Base-by-base conservation (phyloP, 23 tunicate species). In the Ascidia mentula region DNA sequence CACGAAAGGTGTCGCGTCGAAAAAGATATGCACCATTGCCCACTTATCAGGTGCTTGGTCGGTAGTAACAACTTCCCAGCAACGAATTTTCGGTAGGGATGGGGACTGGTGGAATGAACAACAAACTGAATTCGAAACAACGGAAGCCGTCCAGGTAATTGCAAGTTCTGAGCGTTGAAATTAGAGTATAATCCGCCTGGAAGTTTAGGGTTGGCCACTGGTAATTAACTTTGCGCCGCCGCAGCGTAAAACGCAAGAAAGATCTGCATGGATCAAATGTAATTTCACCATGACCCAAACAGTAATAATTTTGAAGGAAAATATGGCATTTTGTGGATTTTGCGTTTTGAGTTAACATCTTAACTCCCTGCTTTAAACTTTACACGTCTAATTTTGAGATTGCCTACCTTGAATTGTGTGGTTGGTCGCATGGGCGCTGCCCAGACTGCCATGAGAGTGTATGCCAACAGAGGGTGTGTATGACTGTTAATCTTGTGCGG, bases 91-190 rank as follows among this genome's bases (percentile, higher is more conserved):
- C 31, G 89, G 81, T 3, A 46, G 37, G 33, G 83, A 72, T 72
- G 79, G 73, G 17, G 98, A 85, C 38, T 93, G 98, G 98, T 93
- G 98, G 98, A 93, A 93, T 79, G 81, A 84, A 20, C 81, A 77
- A 26, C 42, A 82, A 37, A 39, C 46, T 18, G 93, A 93, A 70
- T 53, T 93, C 15, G 40, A 65, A 70, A 89, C 89, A 0, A 34
- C 69, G 18, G 74, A 88, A 69, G 98, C 65, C 65, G 65, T 53
- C 65, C 65, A 53, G 65, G 65, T 53, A 53, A 53, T 53, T 90
- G 30, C 28, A 6, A 20, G 65, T 28, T 53, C 22, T 53, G 65
- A 53, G 65, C 65, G 65, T 53, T 53, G 65, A 53, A 53, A 53
- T 53, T 53, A 53, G 65, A 5, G 12, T 53, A 26, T 53, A 53